Conservation (phyloP, 2,888 invertebrate genomes). For the Dimorphilus gyrociliatus region DNA sequence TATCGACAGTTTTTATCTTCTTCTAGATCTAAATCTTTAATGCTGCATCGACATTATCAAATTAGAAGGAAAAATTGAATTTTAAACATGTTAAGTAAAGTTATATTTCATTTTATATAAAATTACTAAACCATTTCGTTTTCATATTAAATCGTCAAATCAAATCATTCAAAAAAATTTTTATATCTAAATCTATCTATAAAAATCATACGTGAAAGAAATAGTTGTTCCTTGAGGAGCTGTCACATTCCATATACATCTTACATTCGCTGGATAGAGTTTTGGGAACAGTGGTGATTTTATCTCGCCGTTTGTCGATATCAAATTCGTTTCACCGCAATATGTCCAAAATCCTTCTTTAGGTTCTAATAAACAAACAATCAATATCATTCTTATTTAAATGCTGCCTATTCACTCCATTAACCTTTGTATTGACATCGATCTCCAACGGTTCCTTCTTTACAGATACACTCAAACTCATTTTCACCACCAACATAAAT, state of each 20-base stretch:
- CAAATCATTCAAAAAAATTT: too few species aligned
- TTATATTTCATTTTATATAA: too few species aligned
- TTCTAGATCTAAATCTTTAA: too few species aligned
- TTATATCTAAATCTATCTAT: too few species aligned
- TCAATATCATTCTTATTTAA: neutral
- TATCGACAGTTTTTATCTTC: too few species aligned
- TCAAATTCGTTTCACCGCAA: constrained; percentile 7
- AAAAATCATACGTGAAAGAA: neutral
- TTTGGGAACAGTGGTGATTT: constrained; percentile 10
- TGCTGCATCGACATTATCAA: too few species aligned
- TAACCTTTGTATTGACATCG: constrained; percentile 6
- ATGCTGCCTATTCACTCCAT: too few species aligned
- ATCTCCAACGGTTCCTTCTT: constrained; percentile 4
- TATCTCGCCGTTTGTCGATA: constrained; percentile 5
- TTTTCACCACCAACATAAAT: constrained; percentile 5
- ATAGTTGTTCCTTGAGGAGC: too few species aligned
- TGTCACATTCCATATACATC: constrained; percentile 10
- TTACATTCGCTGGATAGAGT: constrained; percentile 7
- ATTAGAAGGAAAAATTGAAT: too few species aligned
- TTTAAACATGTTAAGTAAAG: too few species aligned
- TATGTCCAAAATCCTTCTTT: constrained; percentile 5
- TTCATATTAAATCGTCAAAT: too few species aligned
- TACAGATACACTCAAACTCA: constrained; percentile 4
- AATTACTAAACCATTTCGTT: too few species aligned
- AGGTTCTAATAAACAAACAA: constrained; percentile 1